Percentiles rank a stretch among this genome's conserved stretches.
phyloP scores from a whole-genome alignment of 2,113 vertebrate genomes.

The Gymnarchus niloticus region DNA sequence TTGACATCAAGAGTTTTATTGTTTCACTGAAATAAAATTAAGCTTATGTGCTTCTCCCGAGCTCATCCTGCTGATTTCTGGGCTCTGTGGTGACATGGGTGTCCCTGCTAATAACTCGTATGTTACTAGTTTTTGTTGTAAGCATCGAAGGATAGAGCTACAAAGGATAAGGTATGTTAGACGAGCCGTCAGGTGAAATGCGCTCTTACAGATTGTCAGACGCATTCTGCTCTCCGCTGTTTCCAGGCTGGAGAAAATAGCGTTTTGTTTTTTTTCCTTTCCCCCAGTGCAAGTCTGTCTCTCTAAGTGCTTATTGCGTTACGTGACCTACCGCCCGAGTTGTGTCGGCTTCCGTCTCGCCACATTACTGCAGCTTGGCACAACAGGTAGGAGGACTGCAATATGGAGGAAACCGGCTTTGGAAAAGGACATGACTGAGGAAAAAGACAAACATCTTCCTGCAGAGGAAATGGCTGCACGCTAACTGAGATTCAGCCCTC shows the following conservation, averaged over 20 bases:
- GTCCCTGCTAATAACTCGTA: background rate
- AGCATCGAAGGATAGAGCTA: background rate
- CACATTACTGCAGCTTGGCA: background rate
- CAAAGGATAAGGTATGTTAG: background rate
- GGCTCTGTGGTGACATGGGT: background rate
- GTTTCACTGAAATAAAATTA: conserved; percentile 62
- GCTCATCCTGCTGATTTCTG: background rate
- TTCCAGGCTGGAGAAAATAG: background rate
- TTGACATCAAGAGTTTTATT: conserved; percentile 67
- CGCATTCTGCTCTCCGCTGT: background rate
- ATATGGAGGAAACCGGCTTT: background rate
- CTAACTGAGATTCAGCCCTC: background rate
- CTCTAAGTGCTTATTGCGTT: background rate
- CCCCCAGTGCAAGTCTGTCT: background rate
- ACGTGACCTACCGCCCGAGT: background rate
- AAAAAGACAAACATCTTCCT: background rate
- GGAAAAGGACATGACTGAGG: background rate
- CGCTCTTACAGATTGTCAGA: background rate
- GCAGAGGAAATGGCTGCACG: background rate
- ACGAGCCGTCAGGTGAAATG: background rate
- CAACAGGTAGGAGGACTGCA: background rate
- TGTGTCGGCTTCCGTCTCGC: background rate
- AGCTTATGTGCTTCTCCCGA: background rate
- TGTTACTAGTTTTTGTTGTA: background rate
- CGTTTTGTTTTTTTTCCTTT: too few relatives aligned